A percentile compares a stretch with the other conserved stretches of the same genome.
These are phyloP conservation scores for Cryptoleucopteryx plumbea DNA, from an alignment of 2,113 vertebrate species.

Conservation along the genomic window DNA sequence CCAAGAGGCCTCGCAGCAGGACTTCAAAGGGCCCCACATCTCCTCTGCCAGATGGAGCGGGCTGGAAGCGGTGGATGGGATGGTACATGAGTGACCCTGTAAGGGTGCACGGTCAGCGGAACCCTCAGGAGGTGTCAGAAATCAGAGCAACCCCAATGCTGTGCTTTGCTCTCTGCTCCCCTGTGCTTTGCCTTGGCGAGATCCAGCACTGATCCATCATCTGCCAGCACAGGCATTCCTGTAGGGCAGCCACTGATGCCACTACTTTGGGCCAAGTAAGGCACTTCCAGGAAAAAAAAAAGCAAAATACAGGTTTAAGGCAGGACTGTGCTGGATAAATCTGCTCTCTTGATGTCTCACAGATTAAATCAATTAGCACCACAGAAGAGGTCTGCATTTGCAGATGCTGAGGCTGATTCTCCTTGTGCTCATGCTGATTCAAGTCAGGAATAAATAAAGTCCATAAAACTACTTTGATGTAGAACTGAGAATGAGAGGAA, in stretches of 20 bases:
- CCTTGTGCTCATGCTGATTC: background rate
- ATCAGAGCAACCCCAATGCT: background rate
- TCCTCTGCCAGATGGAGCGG: background rate
- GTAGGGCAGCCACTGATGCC: background rate
- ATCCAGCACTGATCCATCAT: background rate
- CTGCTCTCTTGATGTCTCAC: background rate
- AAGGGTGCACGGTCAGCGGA: fast-evolving
- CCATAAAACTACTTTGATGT: background rate
- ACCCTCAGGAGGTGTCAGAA: background rate
- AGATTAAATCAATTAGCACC: background rate
- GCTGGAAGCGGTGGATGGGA: background rate
- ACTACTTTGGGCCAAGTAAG: background rate
- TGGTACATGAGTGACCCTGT: background rate
- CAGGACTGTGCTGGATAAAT: background rate
- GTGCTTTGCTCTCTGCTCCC: background rate
- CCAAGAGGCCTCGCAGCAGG: background rate
- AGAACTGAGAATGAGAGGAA: background rate
- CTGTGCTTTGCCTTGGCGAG: background rate
- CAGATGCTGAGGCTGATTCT: background rate
- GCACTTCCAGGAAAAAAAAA: background rate
- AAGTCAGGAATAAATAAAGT: background rate
- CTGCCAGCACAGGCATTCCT: background rate
- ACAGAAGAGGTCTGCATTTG: background rate
- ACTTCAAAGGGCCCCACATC: background rate
- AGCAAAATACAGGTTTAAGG: background rate